These are phyloP conservation scores for Myotis brandtii DNA, from an alignment of 2,113 vertebrate genomes.

Conservation along the genomic window DNA sequence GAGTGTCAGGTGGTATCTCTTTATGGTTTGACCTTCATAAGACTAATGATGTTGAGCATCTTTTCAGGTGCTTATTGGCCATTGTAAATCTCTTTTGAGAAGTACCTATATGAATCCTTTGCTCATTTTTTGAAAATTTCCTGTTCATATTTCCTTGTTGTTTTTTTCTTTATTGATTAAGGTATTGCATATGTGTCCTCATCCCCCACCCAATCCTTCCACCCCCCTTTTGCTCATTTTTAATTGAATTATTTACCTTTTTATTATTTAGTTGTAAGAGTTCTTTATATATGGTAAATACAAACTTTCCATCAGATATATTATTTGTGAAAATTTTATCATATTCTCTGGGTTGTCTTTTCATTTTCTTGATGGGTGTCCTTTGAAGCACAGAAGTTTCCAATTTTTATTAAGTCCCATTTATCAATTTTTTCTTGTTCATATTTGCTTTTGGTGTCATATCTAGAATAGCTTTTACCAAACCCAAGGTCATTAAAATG, in stretches of 20 bases:
- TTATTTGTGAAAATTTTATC: neutral
- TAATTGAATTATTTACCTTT: neutral
- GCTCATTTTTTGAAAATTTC: neutral
- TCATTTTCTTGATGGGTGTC: neutral
- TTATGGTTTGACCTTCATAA: neutral
- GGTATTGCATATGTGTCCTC: no score
- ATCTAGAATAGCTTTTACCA: neutral
- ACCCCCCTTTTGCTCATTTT: neutral
- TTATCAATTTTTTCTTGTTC: neutral
- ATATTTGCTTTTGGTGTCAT: neutral
- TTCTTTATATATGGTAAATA: neutral
- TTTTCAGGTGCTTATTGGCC: neutral
- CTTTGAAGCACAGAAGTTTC: neutral
- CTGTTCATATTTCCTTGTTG: no score
- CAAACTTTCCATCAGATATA: neutral
- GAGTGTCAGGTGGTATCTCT: neutral
- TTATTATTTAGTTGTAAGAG: neutral
- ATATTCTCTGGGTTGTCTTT: neutral
- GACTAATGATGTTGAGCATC: neutral
- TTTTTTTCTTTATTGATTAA: no score
- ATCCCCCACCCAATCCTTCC: no score
- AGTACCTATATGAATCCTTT: neutral
- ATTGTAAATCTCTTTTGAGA: neutral
- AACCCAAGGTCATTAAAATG: neutral
- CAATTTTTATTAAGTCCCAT: neutral